Evolutionary conservation across 2,888 invertebrate genomes (phyloP).

Genomic region (Nezara viridula): DNA sequence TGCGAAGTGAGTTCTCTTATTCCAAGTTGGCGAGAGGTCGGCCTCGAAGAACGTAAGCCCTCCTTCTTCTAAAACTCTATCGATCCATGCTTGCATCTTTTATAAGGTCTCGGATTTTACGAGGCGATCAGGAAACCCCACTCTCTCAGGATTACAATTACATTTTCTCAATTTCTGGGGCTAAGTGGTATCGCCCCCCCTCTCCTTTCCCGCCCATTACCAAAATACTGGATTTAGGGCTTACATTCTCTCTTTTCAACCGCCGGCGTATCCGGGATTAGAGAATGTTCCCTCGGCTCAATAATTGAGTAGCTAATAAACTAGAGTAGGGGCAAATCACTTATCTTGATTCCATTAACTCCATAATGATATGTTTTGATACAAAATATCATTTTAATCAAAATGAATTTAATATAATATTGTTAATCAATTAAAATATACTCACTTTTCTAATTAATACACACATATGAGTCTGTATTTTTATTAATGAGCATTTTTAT

Average conservation of each 20-base stretch:
- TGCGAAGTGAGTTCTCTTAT: not conserved
- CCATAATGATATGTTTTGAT: not conserved
- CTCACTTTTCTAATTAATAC: no score
- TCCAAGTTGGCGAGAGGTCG: not conserved
- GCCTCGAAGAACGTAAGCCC: not conserved
- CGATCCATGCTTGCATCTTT: slow-evolving; percentile 17
- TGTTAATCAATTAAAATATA: not conserved
- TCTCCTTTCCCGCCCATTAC: not conserved
- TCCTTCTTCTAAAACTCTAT: slow-evolving; percentile 20
- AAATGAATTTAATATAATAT: not conserved
- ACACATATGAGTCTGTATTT: no score
- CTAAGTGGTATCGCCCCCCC: not conserved
- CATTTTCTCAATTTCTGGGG: slow-evolving; percentile 37
- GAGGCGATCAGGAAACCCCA: slow-evolving; percentile 37
- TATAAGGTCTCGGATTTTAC: slow-evolving; percentile 44
- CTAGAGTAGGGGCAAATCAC: not conserved
- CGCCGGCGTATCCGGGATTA: not conserved
- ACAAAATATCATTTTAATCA: not conserved
- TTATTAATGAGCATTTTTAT: no score
- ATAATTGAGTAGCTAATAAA: not conserved
- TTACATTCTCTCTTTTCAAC: slow-evolving; percentile 29
- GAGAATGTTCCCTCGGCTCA: not conserved
- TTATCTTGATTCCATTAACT: not conserved
- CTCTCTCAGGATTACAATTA: slow-evolving; percentile 23
- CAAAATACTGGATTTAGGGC: slow-evolving; percentile 26